Evolutionary conservation across 2,888 invertebrate species (phyloP), one percentile per base, ranked within the genome.

Genomic region (Trissolcus brochymenae): DNA sequence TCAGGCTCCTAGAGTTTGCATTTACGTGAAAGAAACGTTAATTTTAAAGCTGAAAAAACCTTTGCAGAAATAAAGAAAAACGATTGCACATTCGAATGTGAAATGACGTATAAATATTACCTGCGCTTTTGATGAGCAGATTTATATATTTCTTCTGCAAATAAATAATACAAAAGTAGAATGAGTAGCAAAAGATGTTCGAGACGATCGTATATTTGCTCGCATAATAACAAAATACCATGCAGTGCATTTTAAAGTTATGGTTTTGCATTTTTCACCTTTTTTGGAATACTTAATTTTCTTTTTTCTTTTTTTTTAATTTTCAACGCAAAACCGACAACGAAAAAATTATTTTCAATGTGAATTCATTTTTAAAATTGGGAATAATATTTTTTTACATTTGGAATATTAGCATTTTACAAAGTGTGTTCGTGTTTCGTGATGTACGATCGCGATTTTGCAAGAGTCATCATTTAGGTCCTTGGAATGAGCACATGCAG

Each of bases 381-480:
- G 19, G 19, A 19, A 1, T 19, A 19, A 1, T n/a, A n/a, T 2
- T 19, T 19, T 19, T 1, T 19, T 19, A 19, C 16, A 29, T 60
- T 49, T 4, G 43, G 13, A 14, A 6, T 43, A 14, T 46, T 46
- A 11, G 16, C 14, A 14, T 46, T 1, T 46, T 14, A 16, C 46
- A 46, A 46, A 16, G 46, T 46, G n/a, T 16, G 16, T n/a, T 14
- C 57, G 13, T 66, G 50, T 55, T 50, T 55, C 41, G 59, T 72
- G 55, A 73, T 67, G 62, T 57, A 67, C 53, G 67, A 43, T 6
- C 29, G 49, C 25, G 57, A 62, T 7, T 49, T 43, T 14, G n/a
- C 9, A 6, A 35, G 43, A 56, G 67, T 74, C 64, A 67, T 67
- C 62, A 73, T 62, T 74, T 57, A 56, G 65, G 66, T 60, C 35